These are phyloP conservation scores for Cnemophilus loriae DNA, from an alignment of 2,113 vertebrate species.

Conservation along the genomic window DNA sequence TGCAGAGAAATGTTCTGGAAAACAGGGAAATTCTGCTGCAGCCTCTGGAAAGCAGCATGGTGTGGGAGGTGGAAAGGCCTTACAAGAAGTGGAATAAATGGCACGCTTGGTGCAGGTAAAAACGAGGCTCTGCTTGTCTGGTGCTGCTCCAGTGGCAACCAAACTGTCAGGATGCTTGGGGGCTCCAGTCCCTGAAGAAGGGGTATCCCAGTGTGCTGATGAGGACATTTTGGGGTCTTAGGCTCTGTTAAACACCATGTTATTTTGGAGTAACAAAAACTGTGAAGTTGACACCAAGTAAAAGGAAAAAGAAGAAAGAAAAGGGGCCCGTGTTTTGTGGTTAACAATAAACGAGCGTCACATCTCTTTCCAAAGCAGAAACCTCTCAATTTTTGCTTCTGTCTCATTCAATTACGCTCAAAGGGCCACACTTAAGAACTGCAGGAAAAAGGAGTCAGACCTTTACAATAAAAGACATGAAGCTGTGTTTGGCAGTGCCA, in stretches of 20 bases:
- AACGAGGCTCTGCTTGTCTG: background rate
- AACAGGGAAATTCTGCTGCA: background rate
- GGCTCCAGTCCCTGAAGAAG: background rate
- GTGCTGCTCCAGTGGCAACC: background rate
- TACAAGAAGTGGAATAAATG: background rate
- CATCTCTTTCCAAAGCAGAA: background rate
- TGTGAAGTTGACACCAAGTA: background rate
- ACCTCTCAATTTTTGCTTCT: conserved; percentile 20
- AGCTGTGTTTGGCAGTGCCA: background rate
- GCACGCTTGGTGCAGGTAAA: background rate
- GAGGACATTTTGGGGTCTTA: background rate
- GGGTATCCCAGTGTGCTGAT: background rate
- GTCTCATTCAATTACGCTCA: conserved; percentile 38
- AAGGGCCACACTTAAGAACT: background rate
- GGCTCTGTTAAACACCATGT: background rate
- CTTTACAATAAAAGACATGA: background rate
- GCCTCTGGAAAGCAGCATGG: background rate
- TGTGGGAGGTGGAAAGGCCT: background rate
- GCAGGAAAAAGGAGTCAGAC: conserved; percentile 10
- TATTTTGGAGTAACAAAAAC: background rate
- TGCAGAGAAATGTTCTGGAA: background rate
- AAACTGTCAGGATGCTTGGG: background rate
- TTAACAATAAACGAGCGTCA: background rate
- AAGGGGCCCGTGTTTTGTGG: background rate
- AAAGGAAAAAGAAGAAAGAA: background rate